Percentiles rank a stretch among this genome's conserved stretches.
Conservation (phyloP, 2,888 invertebrate genomes). For the Lydus trimaculatus region DNA sequence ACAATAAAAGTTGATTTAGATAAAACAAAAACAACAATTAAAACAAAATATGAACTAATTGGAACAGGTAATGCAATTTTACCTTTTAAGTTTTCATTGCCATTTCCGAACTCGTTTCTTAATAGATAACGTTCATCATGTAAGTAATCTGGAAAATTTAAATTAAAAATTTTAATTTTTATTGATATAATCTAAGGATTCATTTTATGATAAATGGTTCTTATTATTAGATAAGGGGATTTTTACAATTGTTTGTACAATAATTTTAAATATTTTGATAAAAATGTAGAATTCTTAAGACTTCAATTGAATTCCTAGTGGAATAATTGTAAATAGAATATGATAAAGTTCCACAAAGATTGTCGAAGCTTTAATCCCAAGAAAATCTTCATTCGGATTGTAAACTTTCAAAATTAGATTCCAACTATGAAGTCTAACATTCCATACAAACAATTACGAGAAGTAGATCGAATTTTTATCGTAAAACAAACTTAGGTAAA, state of each 20-base stretch:
- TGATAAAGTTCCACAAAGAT: no score
- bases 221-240: background rate
- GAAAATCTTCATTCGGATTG: no score
- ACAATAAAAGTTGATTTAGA: background rate
- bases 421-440: no score
- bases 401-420: no score
- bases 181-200: background rate
- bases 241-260: background rate
- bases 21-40: no score
- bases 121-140: constrained; percentile 50
- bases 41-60: no score
- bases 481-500: no score
- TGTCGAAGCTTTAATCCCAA: no score
- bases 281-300: background rate
- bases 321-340: no score
- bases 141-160: constrained; percentile 51
- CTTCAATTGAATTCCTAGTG: no score
- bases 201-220: background rate
- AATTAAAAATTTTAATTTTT: background rate
- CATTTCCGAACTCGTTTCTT: constrained; percentile 34
- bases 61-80: constrained; percentile 11
- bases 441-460: no score
- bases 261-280: background rate
- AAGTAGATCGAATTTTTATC: no score
- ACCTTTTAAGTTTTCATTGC: constrained; percentile 47